A percentile compares a stretch with the other conserved stretches of the same genome.
These are phyloP conservation scores for Cheirogaleus major DNA, from an alignment of 2,797 vertebrate species.

Conservation along the genomic window DNA sequence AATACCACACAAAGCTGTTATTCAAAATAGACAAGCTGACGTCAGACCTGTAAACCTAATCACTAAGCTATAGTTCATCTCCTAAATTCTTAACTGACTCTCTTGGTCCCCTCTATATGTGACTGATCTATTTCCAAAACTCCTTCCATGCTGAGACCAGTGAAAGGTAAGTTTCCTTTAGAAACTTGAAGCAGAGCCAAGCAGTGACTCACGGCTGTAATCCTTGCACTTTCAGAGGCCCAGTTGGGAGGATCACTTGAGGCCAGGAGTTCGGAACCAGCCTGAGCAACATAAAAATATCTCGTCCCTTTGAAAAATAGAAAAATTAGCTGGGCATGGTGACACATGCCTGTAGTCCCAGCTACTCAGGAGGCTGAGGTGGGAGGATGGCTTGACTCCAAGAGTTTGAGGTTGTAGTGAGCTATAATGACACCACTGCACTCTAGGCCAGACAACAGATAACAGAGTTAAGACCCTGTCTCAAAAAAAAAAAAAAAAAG, in stretches of 20 bases:
- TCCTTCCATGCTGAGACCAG: not conserved
- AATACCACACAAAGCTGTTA: not conserved
- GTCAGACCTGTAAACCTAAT: not conserved
- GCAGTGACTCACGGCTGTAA: not conserved
- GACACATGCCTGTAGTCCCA: not conserved
- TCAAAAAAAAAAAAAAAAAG: not conserved
- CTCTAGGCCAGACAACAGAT: no score
- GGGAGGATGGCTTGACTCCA: not conserved
- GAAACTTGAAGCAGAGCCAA: not conserved
- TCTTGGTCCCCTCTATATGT: not conserved
- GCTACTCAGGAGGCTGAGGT: not conserved
- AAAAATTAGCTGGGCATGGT: not conserved
- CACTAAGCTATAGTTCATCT: not conserved
- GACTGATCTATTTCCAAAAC: conserved; percentile 24
- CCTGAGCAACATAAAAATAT: not conserved
- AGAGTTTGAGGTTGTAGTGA: not conserved
- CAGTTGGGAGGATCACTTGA: not conserved
- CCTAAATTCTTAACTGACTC: not conserved
- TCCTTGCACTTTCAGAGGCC: not conserved
- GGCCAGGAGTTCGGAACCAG: not conserved
- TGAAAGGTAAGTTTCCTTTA: not conserved
- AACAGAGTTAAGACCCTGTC: not conserved
- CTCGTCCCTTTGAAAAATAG: not conserved
- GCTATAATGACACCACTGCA: not conserved
- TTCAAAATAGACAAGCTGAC: not conserved